Base-by-base conservation (phyloP, 2,113 vertebrate genomes). In the Antigone vipio region DNA sequence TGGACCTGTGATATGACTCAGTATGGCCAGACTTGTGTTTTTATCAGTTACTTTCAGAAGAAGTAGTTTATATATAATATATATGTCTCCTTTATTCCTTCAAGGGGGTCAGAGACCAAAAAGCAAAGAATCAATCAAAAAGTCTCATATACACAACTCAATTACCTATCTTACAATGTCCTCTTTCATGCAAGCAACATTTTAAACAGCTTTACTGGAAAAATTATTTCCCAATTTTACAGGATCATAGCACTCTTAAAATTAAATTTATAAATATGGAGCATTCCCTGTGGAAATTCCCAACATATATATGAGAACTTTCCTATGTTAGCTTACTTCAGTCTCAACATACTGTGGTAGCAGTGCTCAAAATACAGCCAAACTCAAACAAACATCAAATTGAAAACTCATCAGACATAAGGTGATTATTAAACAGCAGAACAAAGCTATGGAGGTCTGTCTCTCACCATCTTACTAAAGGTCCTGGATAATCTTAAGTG, bases 381-480 rank as follows among this genome's bases (percentile, higher is more conserved):
- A 91, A 92, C 55, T 85, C 35, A 80, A 89, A 74, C 59, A 67
- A 85, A 91, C 55, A 85, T 63, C 69, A 80, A 67, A 56, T 30
- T 78, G 58, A 89, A 92, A 96, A 92, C 24, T 79, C 53, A 74
- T 68, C 35, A 92, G 95, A 81, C 7, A 8, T 6, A 30, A 47
- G 21, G 26, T 80, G 16, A 32, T 71, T 93, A 71, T 55, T 72
- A 66, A 81, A 89, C 21, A 94, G 74, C 73, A 96, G 59, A 77
- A 93, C 35, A 95, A 95, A 95, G 58, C 82, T 79, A 44, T 7
- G 27, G 73, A 96, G 81, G 47, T 87, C 96, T 83, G 79, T 88
- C 94, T 96, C 83, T 95, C 91, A 93, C 85, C 83, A 95, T 84
- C 82, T 95, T 85, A 96, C 78, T 89, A 92, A 90, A 74, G 89